Evolutionary conservation across 2,113 vertebrate species (phyloP).

Genomic region (Dasypus novemcinctus): DNA sequence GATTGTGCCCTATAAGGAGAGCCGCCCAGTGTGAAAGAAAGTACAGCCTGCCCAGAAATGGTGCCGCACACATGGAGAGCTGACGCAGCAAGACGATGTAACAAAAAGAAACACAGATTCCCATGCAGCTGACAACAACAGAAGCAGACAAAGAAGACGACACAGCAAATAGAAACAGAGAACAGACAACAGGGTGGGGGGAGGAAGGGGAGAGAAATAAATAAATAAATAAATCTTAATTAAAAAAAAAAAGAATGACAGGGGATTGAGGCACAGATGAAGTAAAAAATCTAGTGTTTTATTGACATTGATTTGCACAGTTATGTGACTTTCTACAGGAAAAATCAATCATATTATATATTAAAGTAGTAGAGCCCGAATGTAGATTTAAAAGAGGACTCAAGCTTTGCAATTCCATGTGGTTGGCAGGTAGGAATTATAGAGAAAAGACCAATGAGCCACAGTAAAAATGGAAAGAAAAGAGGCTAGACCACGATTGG

Average conservation of each 20-base stretch:
- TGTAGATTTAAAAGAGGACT: neutral
- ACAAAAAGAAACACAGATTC: too few relatives aligned
- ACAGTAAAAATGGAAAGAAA: neutral
- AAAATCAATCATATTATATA: neutral
- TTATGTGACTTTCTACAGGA: neutral
- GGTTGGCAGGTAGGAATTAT: neutral
- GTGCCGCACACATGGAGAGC: too few relatives aligned
- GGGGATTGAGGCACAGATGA: accelerated
- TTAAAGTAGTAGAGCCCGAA: neutral
- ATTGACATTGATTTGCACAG: neutral
- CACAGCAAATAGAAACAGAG: too few relatives aligned
- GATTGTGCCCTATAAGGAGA: too few relatives aligned
- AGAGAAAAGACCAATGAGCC: neutral
- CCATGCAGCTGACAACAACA: too few relatives aligned
- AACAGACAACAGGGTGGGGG: too few relatives aligned
- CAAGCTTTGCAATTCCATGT: neutral
- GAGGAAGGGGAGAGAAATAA: too few relatives aligned
- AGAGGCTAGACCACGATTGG: neutral
- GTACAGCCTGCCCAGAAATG: too few relatives aligned
- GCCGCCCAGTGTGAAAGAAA: too few relatives aligned
- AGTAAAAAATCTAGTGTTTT: neutral
- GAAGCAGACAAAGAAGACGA: too few relatives aligned
- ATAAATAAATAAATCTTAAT: too few relatives aligned
- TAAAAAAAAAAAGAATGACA: neutral
- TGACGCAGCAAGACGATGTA: too few relatives aligned